Evolutionary conservation across 1,140 invertebrate genomes (phyloP), one percentile per base, ranked within the genome.

Genomic region (Geopemphigus sp.): DNA sequence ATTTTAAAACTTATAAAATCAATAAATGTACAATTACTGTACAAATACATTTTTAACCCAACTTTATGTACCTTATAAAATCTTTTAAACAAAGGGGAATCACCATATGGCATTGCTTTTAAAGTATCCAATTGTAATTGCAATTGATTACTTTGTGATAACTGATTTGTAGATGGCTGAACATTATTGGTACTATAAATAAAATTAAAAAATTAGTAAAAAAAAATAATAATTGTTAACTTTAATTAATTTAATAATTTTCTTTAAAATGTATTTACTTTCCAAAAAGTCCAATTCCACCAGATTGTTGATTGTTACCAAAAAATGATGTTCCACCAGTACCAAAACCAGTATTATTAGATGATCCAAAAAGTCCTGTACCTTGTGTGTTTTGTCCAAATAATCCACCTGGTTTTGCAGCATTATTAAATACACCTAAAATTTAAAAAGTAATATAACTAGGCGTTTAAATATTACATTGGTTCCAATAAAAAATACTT

Each of bases 81-180:
- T 63, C 74, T 10, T 78, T 92, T 91, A 81, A 94, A 89, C 12
- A 94, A 86, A 11, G 92, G 90, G 59, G 90, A 91, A 84, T 93
- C 91, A n/a, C 92, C 92, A 83, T 92, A 94, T 4, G 92, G 92
- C 12, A 91, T 90, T 3, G 89, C 89, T 6, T 91, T 89, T 12
- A 93, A 86, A 17, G 74, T 32, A 47, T 78, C 74, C 26, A 78
- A 19, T 78, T 78, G 74, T 12, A 90, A 88, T 63, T 91, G 84
- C 68, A 92, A 89, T 84, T 92, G 91, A 82, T 92, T 90, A 64
- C 73, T 81, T 26, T 80, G 73, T 19, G 73, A 80, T 8, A 26
- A 17, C 17, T 61, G 57, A 66, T 66, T 80, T 0, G 81, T 24
- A 26, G 56, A 66, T 26, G 61, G 11, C 6, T 81, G 80, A 57